Evolutionary conservation across 2,113 vertebrate species (phyloP).

Genomic region (Clarias magur): DNA sequence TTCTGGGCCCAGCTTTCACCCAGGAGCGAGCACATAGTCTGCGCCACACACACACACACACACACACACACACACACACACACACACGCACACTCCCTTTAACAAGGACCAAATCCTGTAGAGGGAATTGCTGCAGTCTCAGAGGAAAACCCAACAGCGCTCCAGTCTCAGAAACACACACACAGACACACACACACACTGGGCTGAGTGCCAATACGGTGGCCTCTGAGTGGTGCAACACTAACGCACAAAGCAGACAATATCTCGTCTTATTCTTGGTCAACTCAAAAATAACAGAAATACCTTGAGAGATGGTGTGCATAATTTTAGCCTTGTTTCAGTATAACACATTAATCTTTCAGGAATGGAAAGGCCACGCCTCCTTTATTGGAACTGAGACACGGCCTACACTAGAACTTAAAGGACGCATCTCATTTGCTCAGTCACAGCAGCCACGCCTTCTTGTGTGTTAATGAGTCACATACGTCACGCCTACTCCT

Average conservation of each 20-base stretch:
- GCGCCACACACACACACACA: slow-evolving; percentile 15
- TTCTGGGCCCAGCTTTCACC: slow-evolving; percentile 30
- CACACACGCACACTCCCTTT: slow-evolving; percentile 23
- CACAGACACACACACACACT: slow-evolving; percentile 20
- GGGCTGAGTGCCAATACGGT: neutral
- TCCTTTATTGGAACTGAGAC: neutral
- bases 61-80: neutral
- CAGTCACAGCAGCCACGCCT: too few relatives aligned
- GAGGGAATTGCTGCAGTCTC: slow-evolving; percentile 30
- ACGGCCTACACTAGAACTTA: too few relatives aligned
- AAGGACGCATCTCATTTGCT: too few relatives aligned
- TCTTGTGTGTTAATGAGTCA: too few relatives aligned
- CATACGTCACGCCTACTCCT: too few relatives aligned
- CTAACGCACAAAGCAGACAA: neutral
- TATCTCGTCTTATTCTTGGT: neutral
- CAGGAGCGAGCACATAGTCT: slow-evolving; percentile 9
- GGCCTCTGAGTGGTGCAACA: slow-evolving; percentile 20
- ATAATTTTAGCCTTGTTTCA: neutral
- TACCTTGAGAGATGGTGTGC: neutral
- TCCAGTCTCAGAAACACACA: neutral
- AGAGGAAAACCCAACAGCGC: slow-evolving; percentile 25
- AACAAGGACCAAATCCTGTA: slow-evolving; percentile 32
- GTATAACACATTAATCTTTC: neutral
- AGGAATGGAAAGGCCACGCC: neutral
- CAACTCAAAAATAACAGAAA: neutral